Evolutionary conservation across 1,140 invertebrate species (phyloP), one percentile per base, ranked within the genome.

Genomic region (Bombus polaris): DNA sequence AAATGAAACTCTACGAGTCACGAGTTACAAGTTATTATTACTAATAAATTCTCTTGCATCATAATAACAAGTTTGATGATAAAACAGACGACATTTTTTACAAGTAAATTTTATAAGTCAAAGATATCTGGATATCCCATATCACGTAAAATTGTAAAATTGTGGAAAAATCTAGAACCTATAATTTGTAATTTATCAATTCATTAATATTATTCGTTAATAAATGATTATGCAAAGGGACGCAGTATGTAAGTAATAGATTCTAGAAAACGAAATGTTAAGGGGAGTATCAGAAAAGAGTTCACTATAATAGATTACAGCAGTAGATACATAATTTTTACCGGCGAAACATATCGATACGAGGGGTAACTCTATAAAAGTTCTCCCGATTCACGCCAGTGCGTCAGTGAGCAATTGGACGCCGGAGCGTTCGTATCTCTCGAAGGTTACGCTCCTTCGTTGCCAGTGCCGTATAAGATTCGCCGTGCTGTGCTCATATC

Each of bases 351-450:
- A 42, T 37, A 62, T 79, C 44, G 79, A 47, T 66, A 83, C 39
- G 39, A 32, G 22, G 75, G 62, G 71, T 25, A 32, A 53, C 47
- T 18, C 35, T 81, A 90, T 88, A 90, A 85, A 81, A 79, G 62
- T 62, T 73, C 6, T 62, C 32, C 35, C 57, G 79, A 87, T 88
- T 86, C 82, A 81, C 76, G 75, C 28, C 68, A 39, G 57, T 53
- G 65, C 47, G 89, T 85, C 84, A 90, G 89, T 90, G 57, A 53
- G 57, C 57, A 13, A 75, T 73, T 75, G 72, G 62, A 86, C 65
- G 57, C 44, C 80, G 81, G 15, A 65, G 73, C 66, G 76, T 82
- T 75, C 81, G 81, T 53, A 44, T 44, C 71, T 77, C 65, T 37
- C 28, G 1, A 32, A 81, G 32, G 59, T 70, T 57, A 35, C 28